A percentile compares a stretch with the other conserved stretches of the same genome.
These are phyloP conservation scores for Epizoanthus ramosus DNA, from an alignment of 92 coral and sea anemone species.

Conservation along the genomic window DNA sequence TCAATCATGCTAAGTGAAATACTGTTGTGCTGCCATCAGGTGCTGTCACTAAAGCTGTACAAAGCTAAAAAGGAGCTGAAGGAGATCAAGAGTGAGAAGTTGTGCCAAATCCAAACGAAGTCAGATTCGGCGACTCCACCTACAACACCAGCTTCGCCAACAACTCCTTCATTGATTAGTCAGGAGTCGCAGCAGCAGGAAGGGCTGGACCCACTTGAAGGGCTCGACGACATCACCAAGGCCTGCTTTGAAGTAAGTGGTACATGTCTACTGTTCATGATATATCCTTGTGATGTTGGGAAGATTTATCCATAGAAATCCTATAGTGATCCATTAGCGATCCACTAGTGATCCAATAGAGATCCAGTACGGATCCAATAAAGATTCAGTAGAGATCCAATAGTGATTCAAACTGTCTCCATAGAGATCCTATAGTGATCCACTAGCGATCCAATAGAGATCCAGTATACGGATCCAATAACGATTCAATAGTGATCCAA, in stretches of 20 bases:
- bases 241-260: constrained; percentile 77
- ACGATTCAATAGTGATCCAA: no score
- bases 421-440: no score
- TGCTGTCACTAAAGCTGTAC: constrained; percentile 89
- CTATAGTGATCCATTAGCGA: no score
- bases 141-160: constrained; percentile 22
- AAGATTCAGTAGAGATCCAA: no score
- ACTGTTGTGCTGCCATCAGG: constrained; percentile 46
- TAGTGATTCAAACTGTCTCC: no score
- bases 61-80: constrained; percentile 44
- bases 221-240: constrained; percentile 80
- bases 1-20: not conserved
- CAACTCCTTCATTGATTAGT: constrained; percentile 31
- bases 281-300: not conserved
- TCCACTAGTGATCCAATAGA: no score
- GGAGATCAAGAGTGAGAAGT: constrained; percentile 18
- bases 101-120: not conserved
- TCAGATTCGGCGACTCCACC: constrained; percentile 20
- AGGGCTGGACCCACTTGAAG: constrained; percentile 75
- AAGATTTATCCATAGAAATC: no score
- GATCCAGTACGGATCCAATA: no score
- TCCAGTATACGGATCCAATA: no score
- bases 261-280: not conserved
- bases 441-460: no score
- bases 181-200: constrained; percentile 41